Base-by-base conservation (phyloP, 2,888 invertebrate genomes). In the Hydriomena furcata region DNA sequence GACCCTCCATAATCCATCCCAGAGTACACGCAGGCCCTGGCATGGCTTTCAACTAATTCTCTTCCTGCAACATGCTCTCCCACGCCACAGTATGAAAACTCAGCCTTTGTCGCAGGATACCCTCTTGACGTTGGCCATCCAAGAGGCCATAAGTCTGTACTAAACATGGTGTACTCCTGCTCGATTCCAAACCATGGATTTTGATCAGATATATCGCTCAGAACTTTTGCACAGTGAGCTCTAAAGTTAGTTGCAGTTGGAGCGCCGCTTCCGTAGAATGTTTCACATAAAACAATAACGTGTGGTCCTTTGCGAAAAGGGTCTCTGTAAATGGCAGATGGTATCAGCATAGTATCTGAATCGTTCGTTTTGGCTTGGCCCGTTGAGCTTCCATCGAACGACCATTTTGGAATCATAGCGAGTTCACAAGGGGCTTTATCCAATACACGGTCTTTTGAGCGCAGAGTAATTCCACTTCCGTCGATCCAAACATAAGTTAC, bases 91-190 rank as follows among this genome's bases (percentile, higher is more conserved):
- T 99, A 99, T 0, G 88, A 87, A 52, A 64, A 85, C 84, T 97
- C 96, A 0, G 98, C 96, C 36, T 98, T 97, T 73, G 94, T 94
- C 3, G 58, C 62, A 13, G 96, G 96, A 3, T 95, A 97, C 64
- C 95, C 97, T 46, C 97, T 96, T 66, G 94, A 93, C 78, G 95
- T 96, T n/a, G 98, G 98, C 97, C 97, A 98, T 35, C 97, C 97
- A 41, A 97, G 90, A 4, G 97, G 97, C 89, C 96, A 94, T 30
- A 94, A 86, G 77, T 97, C 96, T 67, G 93, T 92, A 72, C 97
- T 97, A 53, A 97, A 91, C 67, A 97, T 91, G 7, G 96, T 96
- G 79, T 97, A 97, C 75, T 97, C 97, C 80, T 97, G 97, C 79
- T 97, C 97, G 71, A 97, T 96, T 7, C 97, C 97, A 75, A 97